Evolutionary conservation across 2,888 invertebrate genomes (phyloP).

Genomic region (Dusona sp.): DNA sequence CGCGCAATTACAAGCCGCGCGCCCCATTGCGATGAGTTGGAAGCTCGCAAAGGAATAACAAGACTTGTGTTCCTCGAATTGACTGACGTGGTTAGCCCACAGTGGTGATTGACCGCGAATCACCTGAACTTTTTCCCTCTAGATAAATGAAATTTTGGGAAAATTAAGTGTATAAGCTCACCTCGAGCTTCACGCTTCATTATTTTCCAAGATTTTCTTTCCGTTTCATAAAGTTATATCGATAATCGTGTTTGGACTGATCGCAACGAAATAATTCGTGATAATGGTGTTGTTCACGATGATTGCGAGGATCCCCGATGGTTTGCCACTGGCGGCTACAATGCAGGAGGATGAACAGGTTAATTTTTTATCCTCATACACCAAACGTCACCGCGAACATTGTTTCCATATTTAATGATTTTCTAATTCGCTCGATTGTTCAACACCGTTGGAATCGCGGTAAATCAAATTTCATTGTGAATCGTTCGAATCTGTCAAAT

Average conservation of each 20-base stretch:
- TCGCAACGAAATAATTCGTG: conserved; percentile 38
- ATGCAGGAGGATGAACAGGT: conserved; percentile 99
- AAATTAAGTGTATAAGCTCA: conserved; percentile 60
- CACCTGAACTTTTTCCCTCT: conserved; percentile 69
- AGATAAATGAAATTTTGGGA: conserved; percentile 71
- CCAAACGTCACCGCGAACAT: conserved; percentile 53
- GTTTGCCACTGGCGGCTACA: conserved; percentile 97
- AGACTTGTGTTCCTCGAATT: conserved; percentile 58
- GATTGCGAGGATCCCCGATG: conserved; percentile 98
- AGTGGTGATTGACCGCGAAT: conserved; percentile 75
- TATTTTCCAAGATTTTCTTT: conserved; percentile 32
- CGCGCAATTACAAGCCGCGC: conserved; percentile 20
- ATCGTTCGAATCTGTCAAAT: background rate
- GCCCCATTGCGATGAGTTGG: conserved; percentile 60
- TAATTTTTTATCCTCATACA: conserved; percentile 76
- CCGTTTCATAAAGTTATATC: conserved; percentile 21
- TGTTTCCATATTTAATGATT: conserved; percentile 47
- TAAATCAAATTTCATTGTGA: background rate
- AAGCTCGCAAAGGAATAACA: conserved; percentile 50
- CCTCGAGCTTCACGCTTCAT: conserved; percentile 3
- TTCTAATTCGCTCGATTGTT: background rate
- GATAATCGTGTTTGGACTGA: conserved; percentile 26
- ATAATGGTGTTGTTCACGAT: conserved; percentile 98
- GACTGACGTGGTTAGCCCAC: conserved; percentile 80
- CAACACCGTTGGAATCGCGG: background rate